Percentiles rank a stretch among this genome's conserved stretches.
These are phyloP conservation scores for Zaprionus lineosus DNA, from an alignment of 2,888 invertebrate genomes.

Conservation along the genomic window DNA sequence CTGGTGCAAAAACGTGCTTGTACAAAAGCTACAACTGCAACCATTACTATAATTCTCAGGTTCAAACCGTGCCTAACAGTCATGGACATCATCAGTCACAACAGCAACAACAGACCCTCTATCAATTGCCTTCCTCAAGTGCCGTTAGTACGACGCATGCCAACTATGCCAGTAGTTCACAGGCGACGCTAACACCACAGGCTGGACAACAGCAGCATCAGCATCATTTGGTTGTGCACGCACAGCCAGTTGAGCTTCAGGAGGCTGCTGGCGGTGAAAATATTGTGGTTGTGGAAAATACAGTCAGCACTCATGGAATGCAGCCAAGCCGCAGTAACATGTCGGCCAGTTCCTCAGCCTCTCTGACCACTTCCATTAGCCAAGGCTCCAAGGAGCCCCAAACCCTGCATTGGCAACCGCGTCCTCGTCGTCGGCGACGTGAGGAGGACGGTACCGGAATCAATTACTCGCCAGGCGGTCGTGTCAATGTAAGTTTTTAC, in stretches of 20 bases:
- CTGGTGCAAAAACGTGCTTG: slow-evolving; percentile 74
- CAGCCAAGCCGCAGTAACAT: slow-evolving; percentile 72
- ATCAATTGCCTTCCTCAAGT: slow-evolving; percentile 80
- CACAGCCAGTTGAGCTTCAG: slow-evolving; percentile 56
- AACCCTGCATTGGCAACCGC: slow-evolving; percentile 76
- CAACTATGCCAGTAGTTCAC: slow-evolving; percentile 67
- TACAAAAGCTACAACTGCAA: slow-evolving; percentile 79
- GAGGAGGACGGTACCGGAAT: slow-evolving; percentile 76
- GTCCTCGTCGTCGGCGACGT: slow-evolving; percentile 79
- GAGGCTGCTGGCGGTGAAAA: slow-evolving; percentile 31
- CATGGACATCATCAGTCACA: slow-evolving; percentile 68
- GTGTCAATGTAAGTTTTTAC: slow-evolving; percentile 73
- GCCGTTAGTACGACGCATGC: slow-evolving; percentile 73
- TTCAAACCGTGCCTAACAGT: slow-evolving; percentile 62
- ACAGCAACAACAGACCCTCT: slow-evolving; percentile 67
- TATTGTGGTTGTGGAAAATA: slow-evolving; percentile 48
- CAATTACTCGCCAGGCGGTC: slow-evolving; percentile 78
- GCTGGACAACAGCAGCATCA: slow-evolving; percentile 52
- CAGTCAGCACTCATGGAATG: slow-evolving; percentile 48
- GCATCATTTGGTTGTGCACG: slow-evolving; percentile 48
- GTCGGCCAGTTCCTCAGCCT: slow-evolving; percentile 75
- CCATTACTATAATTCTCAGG: slow-evolving; percentile 74
- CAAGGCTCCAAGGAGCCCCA: slow-evolving; percentile 60
- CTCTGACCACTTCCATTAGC: slow-evolving; percentile 72
- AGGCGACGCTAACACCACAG: slow-evolving; percentile 64